Base-by-base conservation (phyloP, 2,797 vertebrate species). In the Choloepus didactylus region DNA sequence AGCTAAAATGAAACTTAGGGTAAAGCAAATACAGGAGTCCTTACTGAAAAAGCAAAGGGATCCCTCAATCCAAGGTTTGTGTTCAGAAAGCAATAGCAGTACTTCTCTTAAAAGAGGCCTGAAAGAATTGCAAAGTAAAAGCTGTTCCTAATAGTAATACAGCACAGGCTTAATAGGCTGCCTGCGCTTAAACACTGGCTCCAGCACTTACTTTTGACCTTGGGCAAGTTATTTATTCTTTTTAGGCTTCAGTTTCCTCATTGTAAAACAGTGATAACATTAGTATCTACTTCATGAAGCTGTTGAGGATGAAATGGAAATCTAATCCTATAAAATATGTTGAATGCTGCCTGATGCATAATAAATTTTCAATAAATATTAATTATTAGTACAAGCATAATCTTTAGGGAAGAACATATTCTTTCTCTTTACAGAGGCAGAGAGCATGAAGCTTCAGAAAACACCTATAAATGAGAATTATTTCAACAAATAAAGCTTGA, bases 381-480 rank as follows among this genome's bases (percentile, higher is more conserved):
- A 91, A 70, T 69, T 44, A 35, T 62, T 83, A 70, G 27, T 84
- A 93, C 3, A 89, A 83, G 59, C 49, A 88, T 23, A 54, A 84
- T 44, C 27, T 60, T 77, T 51, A 38, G 18, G 72, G 64, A 82
- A 67, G 92, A 85, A 60, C 49, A 69, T 31, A 38, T 44, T 66
- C 23, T 44, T 87, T 56, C 60, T 19, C 27, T 88, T 80, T 19
- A n/a, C 29, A 82, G 73, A 92, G 72, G 67, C 2, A 91, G 35
- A 87, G 25, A 70, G 83, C 29, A 73, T n/a, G 23, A 96, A 91
- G 64, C 56, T 72, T 81, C 54, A 93, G 89, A 75, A 95, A 93
- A 85, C 27, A 77, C 60, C 79, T 59, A 56, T n/a, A 89, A 80
- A 79, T n/a, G 46, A 93, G n/a, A 89, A 35, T 76, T 75, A 84